Percentiles rank a stretch among this genome's conserved stretches.
Conservation (phyloP, 2,113 vertebrate species). For the Serilophus lunatus region DNA sequence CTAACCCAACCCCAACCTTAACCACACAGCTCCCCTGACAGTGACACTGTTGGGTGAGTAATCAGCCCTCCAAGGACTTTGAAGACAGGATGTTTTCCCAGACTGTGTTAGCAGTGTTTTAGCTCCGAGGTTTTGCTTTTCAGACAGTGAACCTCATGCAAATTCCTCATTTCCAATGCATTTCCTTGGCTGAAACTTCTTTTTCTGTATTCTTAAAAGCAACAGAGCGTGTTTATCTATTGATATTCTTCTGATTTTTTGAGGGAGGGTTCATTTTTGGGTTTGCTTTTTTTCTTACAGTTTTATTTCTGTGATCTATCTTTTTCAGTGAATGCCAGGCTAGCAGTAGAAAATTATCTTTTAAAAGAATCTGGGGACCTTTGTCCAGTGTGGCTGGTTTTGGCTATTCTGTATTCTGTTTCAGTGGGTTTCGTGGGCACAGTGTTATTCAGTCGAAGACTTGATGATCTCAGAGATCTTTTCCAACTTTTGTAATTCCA, state of each 20-base stretch:
- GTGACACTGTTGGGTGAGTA: background rate
- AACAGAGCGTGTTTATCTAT: background rate
- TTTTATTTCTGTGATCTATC: background rate
- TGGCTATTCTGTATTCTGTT: background rate
- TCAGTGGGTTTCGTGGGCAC: background rate
- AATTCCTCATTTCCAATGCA: background rate
- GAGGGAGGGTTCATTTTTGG: rapidly evolving
- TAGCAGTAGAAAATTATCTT: background rate
- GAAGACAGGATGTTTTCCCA: background rate
- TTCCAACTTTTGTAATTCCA: background rate
- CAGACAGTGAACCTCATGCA: background rate
- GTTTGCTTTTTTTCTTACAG: background rate
- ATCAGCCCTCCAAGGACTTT: background rate
- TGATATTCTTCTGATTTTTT: background rate
- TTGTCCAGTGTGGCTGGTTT: background rate
- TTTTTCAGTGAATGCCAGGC: background rate
- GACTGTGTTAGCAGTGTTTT: background rate
- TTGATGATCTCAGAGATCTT: background rate
- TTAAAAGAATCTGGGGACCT: background rate
- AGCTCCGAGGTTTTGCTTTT: background rate
- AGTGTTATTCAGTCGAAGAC: background rate
- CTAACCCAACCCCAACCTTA: no score
- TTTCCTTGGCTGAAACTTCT: background rate
- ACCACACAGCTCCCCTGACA: background rate
- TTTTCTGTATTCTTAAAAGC: background rate